Evolutionary conservation across 2,888 invertebrate genomes (phyloP), one percentile per base, ranked within the genome.

Genomic region (Drosophila picticornis): DNA sequence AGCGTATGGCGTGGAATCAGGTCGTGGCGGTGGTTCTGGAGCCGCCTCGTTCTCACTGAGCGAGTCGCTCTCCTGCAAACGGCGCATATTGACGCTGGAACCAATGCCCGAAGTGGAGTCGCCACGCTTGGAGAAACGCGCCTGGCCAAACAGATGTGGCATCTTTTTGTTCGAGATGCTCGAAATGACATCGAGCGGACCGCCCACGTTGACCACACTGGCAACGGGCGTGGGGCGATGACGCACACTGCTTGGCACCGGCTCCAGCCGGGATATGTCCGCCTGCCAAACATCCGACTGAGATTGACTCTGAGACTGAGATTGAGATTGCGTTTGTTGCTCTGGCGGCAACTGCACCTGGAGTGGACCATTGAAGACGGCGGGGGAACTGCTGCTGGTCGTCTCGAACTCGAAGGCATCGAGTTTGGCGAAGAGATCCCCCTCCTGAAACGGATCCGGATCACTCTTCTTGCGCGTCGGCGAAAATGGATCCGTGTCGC

Each of bases 401-500:
- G 93, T 83, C 40, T 93, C 93, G 66, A 93, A 93, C 72, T 93
- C 93, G 69, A 93, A 93, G 32, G 93, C 92, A 77, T 93, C 93
- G 66, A 93, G 82, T 71, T 93, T 93, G 61, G 92, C 89, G 71
- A 93, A 93, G 48, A 93, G 90, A 80, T 93, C 93, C n/a, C 92
- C 92, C 51, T 93, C 93, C 68, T 96, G 96, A 92, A 97, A 96
- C 19, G 96, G 96, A 93, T 96, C 96, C 50, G 96, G 96, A 93
- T 96, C 96, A 58, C 93, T 93, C 84, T 93, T 93, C 75, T 93
- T 93, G 58, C 93, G 92, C 4, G 93, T 93, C 2, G 93, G 93
- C 29, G 93, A 93, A 72, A 93, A 93, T 0, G 93, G 93, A 90
- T 93, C 93, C 3, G 93, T 93, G 63, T 93, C 93, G 32, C 93